These are phyloP conservation scores for Rhagonycha fulva DNA, from an alignment of 2,888 invertebrate genomes.

Conservation along the genomic window DNA sequence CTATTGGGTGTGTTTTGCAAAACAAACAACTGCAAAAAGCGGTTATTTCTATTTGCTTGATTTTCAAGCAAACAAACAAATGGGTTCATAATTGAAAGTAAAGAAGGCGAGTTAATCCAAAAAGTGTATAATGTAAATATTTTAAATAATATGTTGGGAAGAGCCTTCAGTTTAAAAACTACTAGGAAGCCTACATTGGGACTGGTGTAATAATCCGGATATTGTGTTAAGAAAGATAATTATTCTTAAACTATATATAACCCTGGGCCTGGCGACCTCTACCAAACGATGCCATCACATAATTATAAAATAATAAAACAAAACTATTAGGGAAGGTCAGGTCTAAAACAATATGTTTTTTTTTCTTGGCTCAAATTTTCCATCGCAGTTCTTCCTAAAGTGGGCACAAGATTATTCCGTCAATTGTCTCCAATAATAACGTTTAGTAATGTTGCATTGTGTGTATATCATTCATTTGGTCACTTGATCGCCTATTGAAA, in stretches of 20 bases:
- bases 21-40: background rate
- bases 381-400: background rate
- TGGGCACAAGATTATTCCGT: background rate
- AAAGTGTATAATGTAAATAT: background rate
- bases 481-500: background rate
- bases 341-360: background rate
- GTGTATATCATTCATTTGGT: background rate
- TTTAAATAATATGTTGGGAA: background rate
- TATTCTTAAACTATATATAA: background rate
- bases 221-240: background rate
- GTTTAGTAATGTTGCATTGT: too few species aligned
- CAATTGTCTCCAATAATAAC: background rate
- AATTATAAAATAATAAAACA: slow-evolving; percentile 4
- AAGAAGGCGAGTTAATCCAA: background rate
- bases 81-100: background rate
- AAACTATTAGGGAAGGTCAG: background rate
- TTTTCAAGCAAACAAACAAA: too few species aligned
- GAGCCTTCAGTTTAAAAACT: background rate
- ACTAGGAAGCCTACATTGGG: background rate
- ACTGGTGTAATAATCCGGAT: background rate
- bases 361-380: background rate
- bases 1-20: background rate
- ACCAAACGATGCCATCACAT: background rate
- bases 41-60: background rate
- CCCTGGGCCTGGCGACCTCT: background rate